phyloP scores from a whole-genome alignment of 2,797 vertebrate species.

The Monodelphis domestica region DNA sequence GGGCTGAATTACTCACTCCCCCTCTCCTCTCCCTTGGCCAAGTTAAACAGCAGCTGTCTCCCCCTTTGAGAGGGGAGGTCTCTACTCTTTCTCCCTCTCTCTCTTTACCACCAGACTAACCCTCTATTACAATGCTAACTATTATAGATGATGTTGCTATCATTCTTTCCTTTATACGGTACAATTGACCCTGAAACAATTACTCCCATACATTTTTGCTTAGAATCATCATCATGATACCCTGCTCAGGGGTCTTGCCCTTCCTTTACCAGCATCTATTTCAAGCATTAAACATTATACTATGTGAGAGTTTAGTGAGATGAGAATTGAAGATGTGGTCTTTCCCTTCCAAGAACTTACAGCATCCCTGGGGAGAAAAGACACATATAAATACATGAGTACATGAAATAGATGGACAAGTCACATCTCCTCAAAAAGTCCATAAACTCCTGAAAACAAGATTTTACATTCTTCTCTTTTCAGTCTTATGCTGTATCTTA shows the following conservation, averaged over 20 bases:
- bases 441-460: neutral
- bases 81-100: too few species aligned
- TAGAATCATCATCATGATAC: neutral
- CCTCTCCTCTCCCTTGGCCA: too few species aligned
- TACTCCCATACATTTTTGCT: neutral
- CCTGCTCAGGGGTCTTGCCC: too few species aligned
- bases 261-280: too few species aligned
- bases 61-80: too few species aligned
- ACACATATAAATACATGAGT: neutral
- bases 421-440: neutral
- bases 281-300: neutral
- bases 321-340: neutral
- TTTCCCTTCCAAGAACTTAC: neutral
- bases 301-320: constrained; percentile 4
- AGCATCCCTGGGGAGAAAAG: neutral
- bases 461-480: neutral
- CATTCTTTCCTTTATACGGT: neutral
- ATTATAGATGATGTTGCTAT: neutral
- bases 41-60: too few species aligned
- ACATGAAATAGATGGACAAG: neutral
- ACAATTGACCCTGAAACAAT: neutral
- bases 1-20: too few species aligned
- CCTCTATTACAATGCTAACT: too few species aligned
- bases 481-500: neutral
- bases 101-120: too few species aligned